Conservation (phyloP, 2,113 vertebrate genomes). For the Lota lota region DNA sequence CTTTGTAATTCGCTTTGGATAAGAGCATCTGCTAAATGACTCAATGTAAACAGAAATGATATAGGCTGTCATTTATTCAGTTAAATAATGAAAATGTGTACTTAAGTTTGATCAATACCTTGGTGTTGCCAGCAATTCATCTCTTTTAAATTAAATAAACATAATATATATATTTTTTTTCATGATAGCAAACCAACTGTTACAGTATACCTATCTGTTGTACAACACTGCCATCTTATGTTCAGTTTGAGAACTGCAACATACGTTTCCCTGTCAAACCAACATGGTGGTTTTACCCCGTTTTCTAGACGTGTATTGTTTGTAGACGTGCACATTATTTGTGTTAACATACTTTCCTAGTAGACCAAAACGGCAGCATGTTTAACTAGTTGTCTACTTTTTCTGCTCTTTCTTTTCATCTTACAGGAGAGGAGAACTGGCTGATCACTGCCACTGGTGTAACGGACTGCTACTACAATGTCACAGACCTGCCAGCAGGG, state of each 20-base stretch:
- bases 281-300: not conserved
- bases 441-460: constrained; percentile 78
- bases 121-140: no score
- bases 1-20: not conserved
- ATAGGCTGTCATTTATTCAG: no score
- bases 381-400: not conserved
- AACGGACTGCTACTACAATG: constrained; percentile 89
- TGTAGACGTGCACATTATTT: not conserved
- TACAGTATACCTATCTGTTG: not conserved
- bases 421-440: constrained; percentile 82
- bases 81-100: no score
- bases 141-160: no score
- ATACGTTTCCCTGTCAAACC: not conserved
- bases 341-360: not conserved
- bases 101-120: no score
- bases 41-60: no score
- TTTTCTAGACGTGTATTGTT: no score
- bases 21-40: no score
- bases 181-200: no score
- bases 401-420: not conserved
- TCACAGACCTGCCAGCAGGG: constrained; percentile 77
- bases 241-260: constrained; percentile 2
- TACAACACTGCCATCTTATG: constrained; percentile 36
- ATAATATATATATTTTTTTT: no score
- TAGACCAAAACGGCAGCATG: not conserved